These are phyloP conservation scores for Andrena camellia DNA, from an alignment of 2,888 invertebrate genomes.

Conservation along the genomic window DNA sequence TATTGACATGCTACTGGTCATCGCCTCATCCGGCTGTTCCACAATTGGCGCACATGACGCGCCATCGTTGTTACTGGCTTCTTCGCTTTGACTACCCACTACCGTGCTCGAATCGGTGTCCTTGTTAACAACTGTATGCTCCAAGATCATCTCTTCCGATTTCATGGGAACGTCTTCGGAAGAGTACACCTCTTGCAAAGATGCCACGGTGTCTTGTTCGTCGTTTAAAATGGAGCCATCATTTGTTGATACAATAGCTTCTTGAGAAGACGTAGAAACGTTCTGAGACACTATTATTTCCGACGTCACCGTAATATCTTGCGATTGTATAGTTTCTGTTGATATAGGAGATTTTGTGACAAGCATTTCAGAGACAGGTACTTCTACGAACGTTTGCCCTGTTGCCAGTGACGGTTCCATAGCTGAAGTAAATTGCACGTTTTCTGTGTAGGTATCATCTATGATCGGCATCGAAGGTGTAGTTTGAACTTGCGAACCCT, in stretches of 20 bases:
- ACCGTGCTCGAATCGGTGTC: constrained; percentile 12
- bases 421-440: constrained; percentile 68
- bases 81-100: constrained; percentile 10
- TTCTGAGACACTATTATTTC: constrained; percentile 61
- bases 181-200: constrained; percentile 54
- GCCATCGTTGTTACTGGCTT: constrained; percentile 34
- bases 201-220: constrained; percentile 32
- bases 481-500: constrained; percentile 76
- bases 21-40: constrained; percentile 49
- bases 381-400: constrained; percentile 73
- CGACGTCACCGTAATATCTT: constrained; percentile 60
- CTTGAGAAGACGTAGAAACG: constrained; percentile 53
- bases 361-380: constrained; percentile 76
- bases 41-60: constrained; percentile 48
- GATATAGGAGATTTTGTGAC: constrained; percentile 71
- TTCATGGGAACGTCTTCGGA: constrained; percentile 61
- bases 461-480: constrained; percentile 84
- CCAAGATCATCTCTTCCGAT: constrained; percentile 58
- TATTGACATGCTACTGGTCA: constrained; percentile 61
- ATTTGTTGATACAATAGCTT: constrained; percentile 51
- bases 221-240: constrained; percentile 48
- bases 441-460: constrained; percentile 80
- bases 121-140: constrained; percentile 47
- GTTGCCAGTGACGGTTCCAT: constrained; percentile 60
- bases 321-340: constrained; percentile 46